A percentile compares a stretch with the other conserved stretches of the same genome.
Conservation (phyloP, 2,888 invertebrate species). For the Steinernema scapterisci region DNA sequence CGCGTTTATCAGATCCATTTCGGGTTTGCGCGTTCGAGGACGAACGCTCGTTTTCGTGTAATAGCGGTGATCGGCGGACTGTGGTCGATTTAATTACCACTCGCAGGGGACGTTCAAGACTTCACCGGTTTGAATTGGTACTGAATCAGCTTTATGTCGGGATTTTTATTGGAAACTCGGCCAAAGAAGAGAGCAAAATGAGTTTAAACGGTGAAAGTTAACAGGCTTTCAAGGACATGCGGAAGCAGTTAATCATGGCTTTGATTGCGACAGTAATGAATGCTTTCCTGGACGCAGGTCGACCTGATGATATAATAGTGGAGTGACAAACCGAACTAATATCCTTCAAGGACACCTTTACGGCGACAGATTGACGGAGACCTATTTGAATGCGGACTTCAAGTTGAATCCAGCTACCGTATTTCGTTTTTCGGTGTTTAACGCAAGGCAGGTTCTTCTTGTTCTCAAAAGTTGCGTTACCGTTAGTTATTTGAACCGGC, state of each 20-base stretch:
- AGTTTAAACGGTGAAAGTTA: too few species aligned
- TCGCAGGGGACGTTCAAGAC: too few species aligned
- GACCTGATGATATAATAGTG: constrained; percentile 22
- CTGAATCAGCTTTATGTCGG: too few species aligned
- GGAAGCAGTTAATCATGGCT: constrained; percentile 17
- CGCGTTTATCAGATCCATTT: constrained; percentile 18
- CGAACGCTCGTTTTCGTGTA: constrained; percentile 28
- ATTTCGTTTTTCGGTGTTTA: too few species aligned
- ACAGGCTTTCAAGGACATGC: constrained; percentile 12
- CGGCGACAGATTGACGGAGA: not conserved
- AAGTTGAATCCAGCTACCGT: too few species aligned
- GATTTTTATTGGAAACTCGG: too few species aligned
- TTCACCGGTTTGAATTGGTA: too few species aligned
- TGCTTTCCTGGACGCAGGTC: not conserved
- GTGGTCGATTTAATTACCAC: constrained; percentile 22
- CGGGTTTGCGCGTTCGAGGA: constrained; percentile 21
- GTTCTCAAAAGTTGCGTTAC: too few species aligned
- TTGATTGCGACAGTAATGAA: constrained; percentile 26
- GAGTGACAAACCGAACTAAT: constrained; percentile 26
- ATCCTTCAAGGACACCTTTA: constrained; percentile 6
- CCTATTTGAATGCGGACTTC: too few species aligned
- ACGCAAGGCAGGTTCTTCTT: too few species aligned
- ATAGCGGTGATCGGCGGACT: constrained; percentile 14
- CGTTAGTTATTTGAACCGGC: too few species aligned
- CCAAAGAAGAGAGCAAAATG: too few species aligned